Conservation (phyloP, 2,888 invertebrate species). For the Drosophila sordidapex region DNA sequence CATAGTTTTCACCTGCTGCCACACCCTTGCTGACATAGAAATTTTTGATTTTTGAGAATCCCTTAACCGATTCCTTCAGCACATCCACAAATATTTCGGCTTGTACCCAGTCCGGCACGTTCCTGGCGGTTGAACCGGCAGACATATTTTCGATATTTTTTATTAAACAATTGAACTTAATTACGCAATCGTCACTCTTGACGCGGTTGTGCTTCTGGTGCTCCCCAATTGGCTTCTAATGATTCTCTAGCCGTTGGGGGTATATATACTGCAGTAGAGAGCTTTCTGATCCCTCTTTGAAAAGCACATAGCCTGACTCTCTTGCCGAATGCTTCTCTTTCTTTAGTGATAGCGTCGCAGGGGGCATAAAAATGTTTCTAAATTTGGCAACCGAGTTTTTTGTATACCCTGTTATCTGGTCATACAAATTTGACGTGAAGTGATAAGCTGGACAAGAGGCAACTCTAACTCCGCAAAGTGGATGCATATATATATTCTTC, state of each 20-base stretch:
- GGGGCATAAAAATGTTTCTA: not conserved
- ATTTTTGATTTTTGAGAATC: constrained; percentile 47
- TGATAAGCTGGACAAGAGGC: not conserved
- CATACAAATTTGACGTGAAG: not conserved
- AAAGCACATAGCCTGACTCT: constrained; percentile 1
- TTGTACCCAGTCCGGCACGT: constrained; percentile 58
- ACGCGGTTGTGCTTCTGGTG: not conserved
- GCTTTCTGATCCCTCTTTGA: constrained; percentile 13
- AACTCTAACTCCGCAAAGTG: not conserved
- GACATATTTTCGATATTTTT: constrained; percentile 31
- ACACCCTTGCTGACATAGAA: constrained; percentile 57
- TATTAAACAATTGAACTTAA: constrained; percentile 1
- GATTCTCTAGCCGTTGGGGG: not conserved
- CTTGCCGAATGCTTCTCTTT: not conserved
- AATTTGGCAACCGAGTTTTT: not conserved
- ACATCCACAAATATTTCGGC: constrained; percentile 52
- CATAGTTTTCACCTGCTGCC: constrained; percentile 80
- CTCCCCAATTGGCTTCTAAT: constrained; percentile 19
- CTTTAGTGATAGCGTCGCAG: too few species aligned
- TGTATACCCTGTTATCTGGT: not conserved
- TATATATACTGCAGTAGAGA: constrained; percentile 7
- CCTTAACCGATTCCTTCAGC: constrained; percentile 44
- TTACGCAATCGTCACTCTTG: not conserved
- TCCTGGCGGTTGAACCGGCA: constrained; percentile 8
- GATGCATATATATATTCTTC: not conserved